Base-by-base conservation (phyloP, 2,888 invertebrate species). In the Heliconius aoede region DNA sequence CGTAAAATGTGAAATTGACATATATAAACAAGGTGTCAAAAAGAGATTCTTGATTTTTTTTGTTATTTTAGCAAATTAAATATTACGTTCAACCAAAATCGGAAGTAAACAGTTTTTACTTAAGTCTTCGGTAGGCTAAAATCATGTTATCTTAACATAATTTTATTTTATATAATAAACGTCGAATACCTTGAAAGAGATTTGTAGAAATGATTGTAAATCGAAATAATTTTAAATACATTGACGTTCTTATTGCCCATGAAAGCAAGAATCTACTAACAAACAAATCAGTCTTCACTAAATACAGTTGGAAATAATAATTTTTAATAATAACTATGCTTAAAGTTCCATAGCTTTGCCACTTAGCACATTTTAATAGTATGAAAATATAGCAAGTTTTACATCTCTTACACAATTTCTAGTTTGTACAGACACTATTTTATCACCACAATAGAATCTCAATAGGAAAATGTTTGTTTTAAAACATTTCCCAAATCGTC, bases 401-500 rank as follows among this genome's bases (percentile, higher is more conserved):
- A 32, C 36, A 76, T 62, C 55, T 58, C 8, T 64, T 72, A 55
- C 36, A 76, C n/a, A n/a, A 62, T 28, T 18, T 24, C 30, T 62
- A 46, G 18, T 60, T 30, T 21, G 64, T 55, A 26, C 40, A 36
- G 55, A 58, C 74, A 71, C 64, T 26, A 40, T 64, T 76, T 30
- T 32, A 68, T 55, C 26, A 69, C 58, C 40, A 71, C 58, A 32
- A 32, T 92, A 91, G 95, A 88, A 91, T 76, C 82, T 87, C 87
- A 95, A 86, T 95, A 94, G 11, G 95, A 95, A 89, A 95, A 94
- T 82, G 95, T 94, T 86, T 95, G 95, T 89, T 96, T 96, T 78
- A 97, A 90, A 81, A 96, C 95, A 86, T 96, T 96, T 82, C 97
- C 97, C 81, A 95, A 88, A 80, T 96, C 95, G 84, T 97, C 96